phyloP scores from a whole-genome alignment of 2,888 invertebrate genomes.

The Eristalis pertinax region DNA sequence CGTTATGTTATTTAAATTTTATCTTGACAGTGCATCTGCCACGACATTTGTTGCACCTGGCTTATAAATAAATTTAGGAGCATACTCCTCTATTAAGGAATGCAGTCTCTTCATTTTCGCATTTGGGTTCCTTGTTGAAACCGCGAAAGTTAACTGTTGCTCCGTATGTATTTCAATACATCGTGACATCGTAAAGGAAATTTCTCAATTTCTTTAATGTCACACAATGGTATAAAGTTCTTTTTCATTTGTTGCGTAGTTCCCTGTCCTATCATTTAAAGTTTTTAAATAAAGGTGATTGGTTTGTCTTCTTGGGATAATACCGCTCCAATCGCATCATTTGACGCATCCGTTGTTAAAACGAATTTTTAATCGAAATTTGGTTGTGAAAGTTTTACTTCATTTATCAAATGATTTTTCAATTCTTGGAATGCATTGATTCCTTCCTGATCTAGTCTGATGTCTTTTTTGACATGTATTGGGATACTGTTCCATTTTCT shows the following conservation, averaged over 20 bases:
- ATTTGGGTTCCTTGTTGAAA: constrained; percentile 74
- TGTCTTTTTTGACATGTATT: constrained; percentile 65
- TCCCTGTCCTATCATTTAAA: constrained; percentile 73
- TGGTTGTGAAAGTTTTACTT: constrained; percentile 13
- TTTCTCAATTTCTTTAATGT: constrained; percentile 77
- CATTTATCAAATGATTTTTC: constrained; percentile 31
- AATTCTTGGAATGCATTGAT: constrained; percentile 23
- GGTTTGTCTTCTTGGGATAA: constrained; percentile 75
- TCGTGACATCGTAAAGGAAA: constrained; percentile 76
- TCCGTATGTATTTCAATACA: constrained; percentile 70
- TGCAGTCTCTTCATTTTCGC: constrained; percentile 78
- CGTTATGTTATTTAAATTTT: constrained; percentile 25
- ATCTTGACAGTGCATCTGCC: constrained; percentile 55
- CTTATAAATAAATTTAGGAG: constrained; percentile 55
- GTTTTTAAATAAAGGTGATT: constrained; percentile 76
- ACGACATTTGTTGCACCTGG: constrained; percentile 61
- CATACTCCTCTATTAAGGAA: too few species aligned
- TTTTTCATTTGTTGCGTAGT: constrained; percentile 77
- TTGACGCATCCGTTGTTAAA: constrained; percentile 75
- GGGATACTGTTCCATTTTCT: constrained; percentile 62
- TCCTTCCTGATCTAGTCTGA: constrained; percentile 57
- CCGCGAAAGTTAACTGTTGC: constrained; percentile 60
- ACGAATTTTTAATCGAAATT: constrained; percentile 71
- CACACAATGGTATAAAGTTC: constrained; percentile 77
- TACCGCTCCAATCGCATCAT: constrained; percentile 73